Evolutionary conservation across 2,797 vertebrate species (phyloP).

Genomic region (Spea hammondii): DNA sequence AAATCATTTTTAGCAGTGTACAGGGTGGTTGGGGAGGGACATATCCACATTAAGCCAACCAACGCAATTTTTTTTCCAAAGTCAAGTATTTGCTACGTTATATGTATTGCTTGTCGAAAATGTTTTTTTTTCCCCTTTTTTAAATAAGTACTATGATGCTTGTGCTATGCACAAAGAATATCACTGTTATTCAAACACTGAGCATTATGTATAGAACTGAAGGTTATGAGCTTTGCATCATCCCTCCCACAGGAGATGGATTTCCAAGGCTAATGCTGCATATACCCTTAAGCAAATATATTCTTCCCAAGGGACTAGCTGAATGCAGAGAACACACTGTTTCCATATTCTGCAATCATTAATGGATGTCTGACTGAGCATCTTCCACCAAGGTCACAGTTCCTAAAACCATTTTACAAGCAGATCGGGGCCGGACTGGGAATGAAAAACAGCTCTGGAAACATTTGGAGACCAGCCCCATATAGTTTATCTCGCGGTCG

Average conservation of each 20-base stretch:
- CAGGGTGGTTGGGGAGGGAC: no score
- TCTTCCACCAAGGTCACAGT: conserved; percentile 63
- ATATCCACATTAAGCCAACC: no score
- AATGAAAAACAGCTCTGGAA: no score
- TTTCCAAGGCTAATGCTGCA: conserved; percentile 47
- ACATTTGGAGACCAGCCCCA: no score
- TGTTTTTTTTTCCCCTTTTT: no score
- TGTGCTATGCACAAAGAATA: neutral
- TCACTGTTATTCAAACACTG: neutral
- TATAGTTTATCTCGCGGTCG: no score
- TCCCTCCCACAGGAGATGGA: conserved; percentile 47
- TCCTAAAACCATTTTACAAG: conserved; percentile 38
- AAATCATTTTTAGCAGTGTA: no score
- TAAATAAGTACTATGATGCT: no score
- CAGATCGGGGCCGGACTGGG: no score
- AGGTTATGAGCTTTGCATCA: conserved; percentile 44
- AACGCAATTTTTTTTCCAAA: no score
- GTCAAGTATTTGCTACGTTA: no score
- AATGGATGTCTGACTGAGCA: conserved; percentile 63
- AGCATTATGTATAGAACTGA: conserved; percentile 3
- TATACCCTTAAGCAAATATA: conserved; percentile 49
- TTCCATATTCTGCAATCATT: conserved; percentile 56
- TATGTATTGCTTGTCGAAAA: no score
- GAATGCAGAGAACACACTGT: conserved; percentile 33
- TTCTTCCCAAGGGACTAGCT: conserved; percentile 48